Percentiles rank a stretch among this genome's conserved stretches.
Conservation (phyloP, 1,140 invertebrate genomes). For the Lasaia peninsularis region DNA sequence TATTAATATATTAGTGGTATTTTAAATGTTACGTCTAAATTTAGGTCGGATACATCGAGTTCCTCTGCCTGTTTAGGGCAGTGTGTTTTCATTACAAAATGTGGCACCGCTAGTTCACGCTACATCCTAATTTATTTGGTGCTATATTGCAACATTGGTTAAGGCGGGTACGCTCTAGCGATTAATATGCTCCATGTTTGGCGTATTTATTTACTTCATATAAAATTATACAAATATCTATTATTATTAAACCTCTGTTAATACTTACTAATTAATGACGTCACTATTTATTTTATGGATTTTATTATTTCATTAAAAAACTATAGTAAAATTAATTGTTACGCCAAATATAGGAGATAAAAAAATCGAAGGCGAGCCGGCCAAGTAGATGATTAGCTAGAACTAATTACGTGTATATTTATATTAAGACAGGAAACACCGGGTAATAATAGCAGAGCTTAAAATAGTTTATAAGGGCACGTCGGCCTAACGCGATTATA, state of each 20-base stretch:
- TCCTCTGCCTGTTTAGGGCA: neutral
- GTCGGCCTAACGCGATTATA: conserved; percentile 28
- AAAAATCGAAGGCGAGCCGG: neutral
- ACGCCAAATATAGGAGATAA: neutral
- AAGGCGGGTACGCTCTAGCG: neutral
- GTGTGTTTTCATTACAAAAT: neutral
- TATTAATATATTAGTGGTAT: neutral
- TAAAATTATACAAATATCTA: no score
- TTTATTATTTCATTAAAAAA: no score
- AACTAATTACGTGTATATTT: conserved; percentile 27
- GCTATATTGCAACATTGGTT: conserved; percentile 54
- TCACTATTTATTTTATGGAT: no score
- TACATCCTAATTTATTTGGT: conserved; percentile 59
- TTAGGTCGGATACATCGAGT: neutral
- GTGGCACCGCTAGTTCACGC: conserved; percentile 20
- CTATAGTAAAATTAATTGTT: no score
- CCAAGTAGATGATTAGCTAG: conserved; percentile 29
- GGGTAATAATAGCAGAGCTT: conserved; percentile 42
- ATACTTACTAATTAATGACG: no score
- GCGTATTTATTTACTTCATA: neutral
- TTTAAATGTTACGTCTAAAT: neutral
- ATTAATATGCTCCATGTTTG: neutral
- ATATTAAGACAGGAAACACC: conserved; percentile 31
- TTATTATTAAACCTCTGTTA: no score
- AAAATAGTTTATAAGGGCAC: conserved; percentile 23